phyloP scores from a whole-genome alignment of 2,797 vertebrate species.

The Platyrinchus mystaceus region DNA sequence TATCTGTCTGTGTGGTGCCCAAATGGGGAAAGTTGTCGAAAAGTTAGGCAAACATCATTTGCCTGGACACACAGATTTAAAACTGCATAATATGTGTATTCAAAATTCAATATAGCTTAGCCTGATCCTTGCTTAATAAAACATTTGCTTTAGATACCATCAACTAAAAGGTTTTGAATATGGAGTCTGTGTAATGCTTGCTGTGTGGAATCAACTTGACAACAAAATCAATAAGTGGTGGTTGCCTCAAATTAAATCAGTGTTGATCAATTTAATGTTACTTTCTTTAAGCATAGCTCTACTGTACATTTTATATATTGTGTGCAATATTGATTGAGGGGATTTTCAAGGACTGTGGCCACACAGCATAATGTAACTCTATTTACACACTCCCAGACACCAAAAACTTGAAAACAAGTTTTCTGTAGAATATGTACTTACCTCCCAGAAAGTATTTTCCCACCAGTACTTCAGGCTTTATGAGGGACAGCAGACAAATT shows the following conservation, averaged over 20 bases:
- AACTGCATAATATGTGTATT: background rate
- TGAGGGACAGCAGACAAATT: background rate
- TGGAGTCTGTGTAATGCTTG: background rate
- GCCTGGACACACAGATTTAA: background rate
- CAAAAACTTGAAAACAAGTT: background rate
- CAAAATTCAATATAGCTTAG: background rate
- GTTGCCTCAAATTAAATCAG: slow-evolving; percentile 43
- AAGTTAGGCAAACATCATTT: background rate
- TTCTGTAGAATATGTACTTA: background rate
- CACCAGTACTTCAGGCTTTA: background rate
- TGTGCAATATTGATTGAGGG: background rate
- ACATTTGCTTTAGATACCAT: background rate
- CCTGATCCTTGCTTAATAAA: background rate
- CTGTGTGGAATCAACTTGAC: background rate
- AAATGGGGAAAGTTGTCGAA: background rate
- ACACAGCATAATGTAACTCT: background rate
- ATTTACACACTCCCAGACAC: background rate
- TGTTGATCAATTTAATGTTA: slow-evolving; percentile 38
- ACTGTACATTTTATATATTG: background rate
- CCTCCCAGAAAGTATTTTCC: background rate
- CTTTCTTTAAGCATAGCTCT: background rate
- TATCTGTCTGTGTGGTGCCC: background rate
- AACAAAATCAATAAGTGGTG: background rate
- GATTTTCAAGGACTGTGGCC: slow-evolving; percentile 3
- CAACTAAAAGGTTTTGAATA: background rate